phyloP scores from a whole-genome alignment of 2,113 vertebrate genomes.

The Solea senegalensis region DNA sequence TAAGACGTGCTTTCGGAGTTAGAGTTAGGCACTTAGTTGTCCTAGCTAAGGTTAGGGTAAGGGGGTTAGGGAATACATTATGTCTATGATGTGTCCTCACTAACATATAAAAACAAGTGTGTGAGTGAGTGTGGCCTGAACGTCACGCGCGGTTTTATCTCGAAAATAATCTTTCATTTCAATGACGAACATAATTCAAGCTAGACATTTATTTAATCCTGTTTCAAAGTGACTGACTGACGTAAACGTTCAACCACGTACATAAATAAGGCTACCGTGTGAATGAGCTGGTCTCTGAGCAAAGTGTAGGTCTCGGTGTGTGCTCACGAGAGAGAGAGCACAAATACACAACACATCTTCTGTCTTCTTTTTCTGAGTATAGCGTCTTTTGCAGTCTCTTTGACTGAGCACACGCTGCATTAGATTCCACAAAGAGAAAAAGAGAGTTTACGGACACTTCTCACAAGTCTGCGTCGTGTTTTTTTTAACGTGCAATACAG shows the following conservation, averaged over 20 bases:
- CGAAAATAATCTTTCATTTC: background rate
- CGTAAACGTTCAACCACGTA: background rate
- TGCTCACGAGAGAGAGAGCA: slow-evolving; percentile 23
- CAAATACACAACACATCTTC: slow-evolving; percentile 43
- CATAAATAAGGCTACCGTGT: slow-evolving; percentile 38
- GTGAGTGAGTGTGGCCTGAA: background rate
- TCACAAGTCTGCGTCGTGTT: slow-evolving; percentile 34
- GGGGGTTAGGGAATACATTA: too few relatives aligned
- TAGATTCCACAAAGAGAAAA: slow-evolving; percentile 41
- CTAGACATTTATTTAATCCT: slow-evolving; percentile 1
- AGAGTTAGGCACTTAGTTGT: too few relatives aligned
- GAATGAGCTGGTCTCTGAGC: slow-evolving; percentile 82
- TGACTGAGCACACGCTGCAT: slow-evolving; percentile 62
- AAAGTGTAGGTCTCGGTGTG: slow-evolving; percentile 15
- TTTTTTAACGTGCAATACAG: slow-evolving; percentile 70
- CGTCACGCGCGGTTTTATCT: slow-evolving; percentile 1
- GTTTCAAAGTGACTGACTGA: slow-evolving; percentile 9
- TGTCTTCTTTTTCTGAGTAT: slow-evolving; percentile 55
- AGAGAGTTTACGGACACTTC: slow-evolving; percentile 45
- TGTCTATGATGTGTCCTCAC: too few relatives aligned
- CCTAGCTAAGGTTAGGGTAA: too few relatives aligned
- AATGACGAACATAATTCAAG: background rate
- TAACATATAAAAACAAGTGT: too few relatives aligned
- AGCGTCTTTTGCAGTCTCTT: slow-evolving; percentile 61
- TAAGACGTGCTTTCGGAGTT: too few relatives aligned